Evolutionary conservation across 2,797 vertebrate species (phyloP).

Genomic region (Pipistrellus pipistrellus): DNA sequence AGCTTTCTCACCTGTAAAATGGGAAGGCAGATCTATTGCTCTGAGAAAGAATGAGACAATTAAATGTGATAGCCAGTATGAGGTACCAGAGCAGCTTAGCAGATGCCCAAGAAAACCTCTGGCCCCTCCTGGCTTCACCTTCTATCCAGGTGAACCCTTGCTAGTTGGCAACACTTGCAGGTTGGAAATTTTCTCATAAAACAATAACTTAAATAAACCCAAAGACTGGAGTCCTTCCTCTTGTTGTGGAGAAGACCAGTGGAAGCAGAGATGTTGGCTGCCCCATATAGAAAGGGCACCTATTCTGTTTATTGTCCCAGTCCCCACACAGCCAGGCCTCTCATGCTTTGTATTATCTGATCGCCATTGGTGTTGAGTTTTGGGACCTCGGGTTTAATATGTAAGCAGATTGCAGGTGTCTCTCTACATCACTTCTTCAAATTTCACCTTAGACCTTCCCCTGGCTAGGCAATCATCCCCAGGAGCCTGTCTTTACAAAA

Average conservation of each 20-base stretch:
- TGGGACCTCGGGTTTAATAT: not conserved
- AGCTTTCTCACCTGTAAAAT: not conserved
- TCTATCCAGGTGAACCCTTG: not conserved
- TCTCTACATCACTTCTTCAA: not conserved
- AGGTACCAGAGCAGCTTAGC: rapidly evolving
- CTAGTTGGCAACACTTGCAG: not conserved
- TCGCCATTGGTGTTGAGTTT: rapidly evolving
- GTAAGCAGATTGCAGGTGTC: not conserved
- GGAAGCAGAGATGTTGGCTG: rapidly evolving
- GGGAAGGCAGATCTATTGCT: too few species aligned
- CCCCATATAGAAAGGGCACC: rapidly evolving
- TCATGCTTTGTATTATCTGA: too few species aligned
- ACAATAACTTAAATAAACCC: not conserved
- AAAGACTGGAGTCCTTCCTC: not conserved
- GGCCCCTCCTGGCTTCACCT: not conserved
- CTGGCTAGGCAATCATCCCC: rapidly evolving
- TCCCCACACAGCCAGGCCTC: not conserved
- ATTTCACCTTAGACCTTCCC: not conserved
- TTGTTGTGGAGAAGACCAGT: not conserved
- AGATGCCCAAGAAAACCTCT: rapidly evolving
- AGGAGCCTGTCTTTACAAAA: rapidly evolving
- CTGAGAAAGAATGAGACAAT: rapidly evolving
- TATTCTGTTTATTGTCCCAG: rapidly evolving
- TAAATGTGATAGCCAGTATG: rapidly evolving
- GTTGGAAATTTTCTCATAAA: not conserved